A percentile compares a stretch with the other conserved stretches of the same genome.
Conservation (phyloP, 2,113 vertebrate species). For the Ctenomys sociabilis region DNA sequence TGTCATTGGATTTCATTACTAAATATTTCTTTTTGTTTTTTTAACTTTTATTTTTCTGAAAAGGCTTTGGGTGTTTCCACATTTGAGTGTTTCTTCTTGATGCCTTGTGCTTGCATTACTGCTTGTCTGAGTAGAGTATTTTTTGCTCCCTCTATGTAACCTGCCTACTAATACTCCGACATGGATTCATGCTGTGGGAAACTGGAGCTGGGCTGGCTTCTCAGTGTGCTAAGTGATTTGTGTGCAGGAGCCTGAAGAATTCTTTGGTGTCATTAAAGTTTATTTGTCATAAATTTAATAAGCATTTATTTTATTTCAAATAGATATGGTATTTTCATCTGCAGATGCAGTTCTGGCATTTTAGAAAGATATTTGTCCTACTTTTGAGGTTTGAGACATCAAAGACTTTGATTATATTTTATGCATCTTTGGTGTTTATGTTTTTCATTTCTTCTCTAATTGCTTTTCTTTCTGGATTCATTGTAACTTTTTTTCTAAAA, state of each 20-base stretch:
- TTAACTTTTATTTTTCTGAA: not conserved
- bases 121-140: not conserved
- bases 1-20: not conserved
- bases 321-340: not conserved
- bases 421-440: not conserved
- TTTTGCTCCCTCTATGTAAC: not conserved
- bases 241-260: not conserved
- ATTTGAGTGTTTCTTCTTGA: not conserved
- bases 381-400: not conserved
- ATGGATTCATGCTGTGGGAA: not conserved
- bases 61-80: not conserved
- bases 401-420: not conserved
- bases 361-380: not conserved
- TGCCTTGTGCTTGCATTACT: not conserved
- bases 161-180: not conserved
- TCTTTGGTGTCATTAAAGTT: not conserved
- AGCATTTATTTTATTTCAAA: not conserved
- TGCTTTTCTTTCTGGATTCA: not conserved
- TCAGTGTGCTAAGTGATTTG: not conserved
- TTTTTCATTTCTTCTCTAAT: not conserved
- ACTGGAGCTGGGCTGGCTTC: not conserved
- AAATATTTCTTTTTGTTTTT: not conserved
- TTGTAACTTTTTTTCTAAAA: not conserved
- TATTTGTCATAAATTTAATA: constrained; percentile 17
- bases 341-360: not conserved